Base-by-base conservation (phyloP, 2,888 invertebrate genomes). In the Drosophila subsilvestris region DNA sequence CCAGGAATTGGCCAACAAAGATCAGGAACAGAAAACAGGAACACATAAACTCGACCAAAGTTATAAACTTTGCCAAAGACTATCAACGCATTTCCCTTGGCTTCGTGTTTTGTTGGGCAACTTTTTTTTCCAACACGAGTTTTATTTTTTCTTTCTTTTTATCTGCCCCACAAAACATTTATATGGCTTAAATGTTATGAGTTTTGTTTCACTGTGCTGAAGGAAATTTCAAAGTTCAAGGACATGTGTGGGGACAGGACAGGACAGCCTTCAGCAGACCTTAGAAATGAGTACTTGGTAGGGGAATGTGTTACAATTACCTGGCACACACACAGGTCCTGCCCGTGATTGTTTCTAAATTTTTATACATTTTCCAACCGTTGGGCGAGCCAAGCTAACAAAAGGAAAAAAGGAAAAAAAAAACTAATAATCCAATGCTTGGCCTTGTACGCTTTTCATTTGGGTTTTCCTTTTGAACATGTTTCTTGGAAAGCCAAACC, bases 141-240 rank as follows among this genome's bases (percentile, higher is more conserved):
- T 59, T 3, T 48, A 1, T 48, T 59, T 25, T 57, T 25, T 32
- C 2, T n/a, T 29, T n/a, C 18, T 44, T n/a, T 25, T 44, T n/a
- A 17, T 59, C 56, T 32, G 56, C 56, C 29, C 45, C 29, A 10
- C n/a, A 6, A 37, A 37, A 37, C 37, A 37, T 37, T 59, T 54
- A 59, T 57, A 45, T 56, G 57, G 25, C 32, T 45, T 17, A 17
- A 61, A 61, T 61, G 25, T 63, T 65, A 57, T 43, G 63, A 69
- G 42, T 48, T 62, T 32, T 32, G 5, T 32, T 2, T 37, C 37
- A 1, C 18, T 37, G 47, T n/a, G 10, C 43, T 42, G 43, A 48
- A 18, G 17, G 18, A 71, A 74, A 73, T 68, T 59, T 44, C 17
- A 73, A 83, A 74, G 77, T 84, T 81, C 81, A 84, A 72, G 78